phyloP scores from a whole-genome alignment of 2,113 vertebrate genomes.

The Steatornis caripensis region DNA sequence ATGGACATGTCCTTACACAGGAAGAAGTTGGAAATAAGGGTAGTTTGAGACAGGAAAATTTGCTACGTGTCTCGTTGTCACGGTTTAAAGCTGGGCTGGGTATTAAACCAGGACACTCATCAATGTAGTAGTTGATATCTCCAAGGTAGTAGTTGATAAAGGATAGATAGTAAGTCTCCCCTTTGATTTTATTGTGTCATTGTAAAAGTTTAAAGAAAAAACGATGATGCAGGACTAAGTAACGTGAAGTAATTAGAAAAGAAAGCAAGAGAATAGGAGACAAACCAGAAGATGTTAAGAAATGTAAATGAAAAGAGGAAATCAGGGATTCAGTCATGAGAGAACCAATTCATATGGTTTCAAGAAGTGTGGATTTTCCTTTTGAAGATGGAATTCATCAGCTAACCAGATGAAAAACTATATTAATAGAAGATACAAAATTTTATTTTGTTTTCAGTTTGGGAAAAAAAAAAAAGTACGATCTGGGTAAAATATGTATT shows the following conservation, averaged over 20 bases:
- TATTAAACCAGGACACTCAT: no score
- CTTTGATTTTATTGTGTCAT: not conserved
- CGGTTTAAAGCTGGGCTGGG: no score
- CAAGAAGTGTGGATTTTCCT: slow-evolving; percentile 23
- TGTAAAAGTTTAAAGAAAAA: not conserved
- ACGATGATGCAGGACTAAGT: not conserved
- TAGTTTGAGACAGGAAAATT: not conserved
- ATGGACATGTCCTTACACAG: rapidly evolving
- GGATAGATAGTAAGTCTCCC: rapidly evolving
- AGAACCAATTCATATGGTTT: slow-evolving; percentile 23
- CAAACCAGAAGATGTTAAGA: not conserved
- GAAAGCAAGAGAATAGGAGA: not conserved
- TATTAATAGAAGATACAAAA: not conserved
- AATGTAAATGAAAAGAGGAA: not conserved
- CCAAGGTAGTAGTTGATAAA: not conserved
- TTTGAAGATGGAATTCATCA: slow-evolving; percentile 34
- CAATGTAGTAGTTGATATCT: no score
- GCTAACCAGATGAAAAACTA: slow-evolving; percentile 21
- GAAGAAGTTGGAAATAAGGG: not conserved
- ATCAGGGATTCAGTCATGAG: not conserved
- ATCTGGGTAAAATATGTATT: not conserved
- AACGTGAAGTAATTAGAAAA: not conserved
- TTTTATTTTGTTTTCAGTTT: not conserved
- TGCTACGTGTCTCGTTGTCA: rapidly evolving
- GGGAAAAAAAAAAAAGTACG: not conserved